Base-by-base conservation (phyloP, 92 coral and sea anemone genomes). In the Siderastrea siderea region DNA sequence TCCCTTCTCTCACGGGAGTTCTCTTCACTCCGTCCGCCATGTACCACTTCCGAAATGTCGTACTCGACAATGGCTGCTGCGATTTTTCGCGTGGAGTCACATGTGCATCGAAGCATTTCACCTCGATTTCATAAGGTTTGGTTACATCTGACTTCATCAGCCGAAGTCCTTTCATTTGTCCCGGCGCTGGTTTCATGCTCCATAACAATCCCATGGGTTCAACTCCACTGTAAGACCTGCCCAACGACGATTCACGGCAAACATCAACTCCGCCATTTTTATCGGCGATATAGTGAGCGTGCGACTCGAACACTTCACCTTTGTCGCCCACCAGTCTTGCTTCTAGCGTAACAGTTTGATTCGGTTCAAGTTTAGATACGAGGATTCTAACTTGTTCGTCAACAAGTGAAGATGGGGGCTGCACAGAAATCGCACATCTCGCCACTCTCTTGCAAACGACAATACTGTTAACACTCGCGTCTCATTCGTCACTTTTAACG, bases 131-230 rank as follows among this genome's bases (percentile, higher is more conserved):
- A 60, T 91, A 94, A 1, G 96, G 96, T 82, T 84, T 88, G 63
- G 85, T 84, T 16, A 94, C 96, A 43, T 94, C 92, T 46, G 81
- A 78, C 53, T 94, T 94, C 59, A 71, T 50, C 45, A 94, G 78
- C 53, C 96, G 82, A 19, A 88, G 69, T 2, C 87, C 92, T 83
- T 66, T 75, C n/a, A 83, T 77, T 26, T 88, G 87, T 51, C 79
- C 90, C 12, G 79, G 54, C 15, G 89, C 89, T 8, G 87, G 93
- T 43, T 80, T 93, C 96, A 26, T 26, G 38, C 38, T 26, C 38
- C 38, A 26, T 26, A 26, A 26, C 38, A 26, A 26, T 26, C 38
- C 38, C 38, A 26, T 26, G 38, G 38, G 38, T 26, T 26, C 38
- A 26, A 26, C 38, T 26, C 38, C 38, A n/a, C 82, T 74, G 88